Percentiles rank a stretch among this genome's conserved stretches.
phyloP scores from a whole-genome alignment of 2,888 invertebrate genomes.

The Drosophila tripunctata region DNA sequence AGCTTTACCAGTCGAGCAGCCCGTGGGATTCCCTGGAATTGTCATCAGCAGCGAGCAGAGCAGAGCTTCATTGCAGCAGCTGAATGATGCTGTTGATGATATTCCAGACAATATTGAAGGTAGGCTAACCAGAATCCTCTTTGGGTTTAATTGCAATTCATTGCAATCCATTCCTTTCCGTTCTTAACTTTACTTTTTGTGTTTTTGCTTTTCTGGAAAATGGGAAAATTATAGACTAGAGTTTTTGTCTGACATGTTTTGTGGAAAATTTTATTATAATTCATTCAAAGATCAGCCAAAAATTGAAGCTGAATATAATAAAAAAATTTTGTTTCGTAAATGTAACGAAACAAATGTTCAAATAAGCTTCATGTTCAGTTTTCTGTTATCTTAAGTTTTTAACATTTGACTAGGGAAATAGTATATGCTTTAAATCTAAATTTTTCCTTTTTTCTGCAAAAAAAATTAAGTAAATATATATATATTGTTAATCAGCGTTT shows the following conservation, averaged over 20 bases:
- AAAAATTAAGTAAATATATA: no score
- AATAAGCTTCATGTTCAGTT: background rate
- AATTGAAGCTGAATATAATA: slow-evolving; percentile 10
- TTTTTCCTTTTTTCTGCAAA: no score
- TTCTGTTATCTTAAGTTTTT: background rate
- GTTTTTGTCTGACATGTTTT: slow-evolving; percentile 32
- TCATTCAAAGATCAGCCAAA: slow-evolving; percentile 17
- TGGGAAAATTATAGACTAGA: background rate
- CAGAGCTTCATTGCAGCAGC: slow-evolving; percentile 4
- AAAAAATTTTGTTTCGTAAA: background rate
- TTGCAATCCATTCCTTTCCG: background rate
- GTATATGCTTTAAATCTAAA: no score
- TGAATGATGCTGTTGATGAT: slow-evolving; percentile 71
- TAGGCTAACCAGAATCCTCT: slow-evolving; percentile 33
- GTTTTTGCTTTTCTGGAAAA: slow-evolving; percentile 15
- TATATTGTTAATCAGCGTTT: background rate
- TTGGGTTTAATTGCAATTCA: background rate
- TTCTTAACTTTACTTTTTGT: slow-evolving; percentile 3
- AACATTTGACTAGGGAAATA: background rate
- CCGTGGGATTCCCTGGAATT: slow-evolving; percentile 11
- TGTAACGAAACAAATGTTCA: background rate
- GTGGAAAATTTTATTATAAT: slow-evolving; percentile 25
- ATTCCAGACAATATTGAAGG: slow-evolving; percentile 80
- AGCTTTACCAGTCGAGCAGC: slow-evolving; percentile 5
- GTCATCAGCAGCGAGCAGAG: slow-evolving; percentile 1